Evolutionary conservation across 2,797 vertebrate species (phyloP).

Genomic region (Gambelia wislizenii): DNA sequence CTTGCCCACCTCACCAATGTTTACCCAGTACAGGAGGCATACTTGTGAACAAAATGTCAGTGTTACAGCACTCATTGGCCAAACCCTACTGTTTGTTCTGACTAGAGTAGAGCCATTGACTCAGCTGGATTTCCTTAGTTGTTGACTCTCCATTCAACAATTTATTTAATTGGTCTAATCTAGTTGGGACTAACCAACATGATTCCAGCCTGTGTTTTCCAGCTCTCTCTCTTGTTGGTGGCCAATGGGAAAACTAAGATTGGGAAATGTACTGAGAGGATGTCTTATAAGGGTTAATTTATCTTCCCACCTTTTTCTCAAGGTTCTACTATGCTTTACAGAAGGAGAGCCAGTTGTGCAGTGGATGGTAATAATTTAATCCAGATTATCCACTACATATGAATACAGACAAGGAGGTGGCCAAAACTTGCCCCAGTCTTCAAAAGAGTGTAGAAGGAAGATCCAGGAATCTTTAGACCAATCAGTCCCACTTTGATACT

Average conservation of each 20-base stretch:
- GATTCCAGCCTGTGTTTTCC: neutral
- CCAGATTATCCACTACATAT: neutral
- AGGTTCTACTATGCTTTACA: neutral
- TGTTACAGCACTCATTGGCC: neutral
- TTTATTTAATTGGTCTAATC: no score
- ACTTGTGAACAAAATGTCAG: neutral
- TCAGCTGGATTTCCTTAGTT: neutral
- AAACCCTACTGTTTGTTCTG: neutral
- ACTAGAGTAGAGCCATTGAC: neutral
- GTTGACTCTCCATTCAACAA: neutral
- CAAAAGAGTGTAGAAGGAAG: no score
- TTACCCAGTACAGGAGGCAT: neutral
- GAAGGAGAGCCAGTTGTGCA: neutral
- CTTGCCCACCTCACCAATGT: no score
- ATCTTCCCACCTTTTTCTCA: no score
- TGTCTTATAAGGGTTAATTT: no score
- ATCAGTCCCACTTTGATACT: neutral
- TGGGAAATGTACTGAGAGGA: neutral
- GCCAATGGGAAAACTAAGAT: neutral
- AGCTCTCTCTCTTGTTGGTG: neutral
- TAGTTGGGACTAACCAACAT: no score
- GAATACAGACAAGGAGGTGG: neutral
- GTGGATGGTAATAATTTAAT: neutral
- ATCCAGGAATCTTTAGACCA: no score
- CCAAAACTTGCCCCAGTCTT: no score